Base-by-base conservation (phyloP, 2,888 invertebrate species). In the Polia nebulosa region DNA sequence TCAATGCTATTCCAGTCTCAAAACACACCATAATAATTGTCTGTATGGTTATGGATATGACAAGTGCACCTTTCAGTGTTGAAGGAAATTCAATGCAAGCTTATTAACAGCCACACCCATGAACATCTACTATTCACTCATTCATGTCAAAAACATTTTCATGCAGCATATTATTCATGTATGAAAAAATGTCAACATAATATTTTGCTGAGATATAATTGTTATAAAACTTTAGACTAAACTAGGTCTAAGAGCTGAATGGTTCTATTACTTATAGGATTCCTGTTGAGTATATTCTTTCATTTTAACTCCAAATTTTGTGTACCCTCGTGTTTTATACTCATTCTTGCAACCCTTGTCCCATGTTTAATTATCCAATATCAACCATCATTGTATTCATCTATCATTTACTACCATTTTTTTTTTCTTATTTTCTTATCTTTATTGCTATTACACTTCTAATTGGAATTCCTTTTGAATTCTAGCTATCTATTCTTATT, bases 71-170 rank as follows among this genome's bases (percentile, higher is more conserved):
- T 29, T 27, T 29, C n/a, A n/a, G n/a, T n/a, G 51, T n/a, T 51
- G n/a, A 32, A 13, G 20, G 7, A 7, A 13, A 52, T 11, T 20
- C 20, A 32, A 32, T 49, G 49, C n/a, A 49, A 49, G 27, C 20
- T 52, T 52, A 52, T 32, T 20, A 52, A 52, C n/a, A 20, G 52
- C 52, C 49, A 49, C 49, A 49, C 49, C 49, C 49, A 9, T 20
- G 6, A 20, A 51, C 2, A 51, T 32, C 0, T 51, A n/a, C 22
- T 22, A 22, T 13, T 7, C 6, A n/a, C 29, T 5, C n/a, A n/a
- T 27, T 29, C n/a, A 51, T 29, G n/a, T 13, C 17, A 4, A 27
- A 49, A 27, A n/a, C 9, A 49, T 49, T 27, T 27, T 27, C 6
- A 13, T 13, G n/a, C 29, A 13, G 5, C 9, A 32, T 29, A 29